phyloP scores from a whole-genome alignment of 2,797 vertebrate genomes.

The Megaceryle alcyon region DNA sequence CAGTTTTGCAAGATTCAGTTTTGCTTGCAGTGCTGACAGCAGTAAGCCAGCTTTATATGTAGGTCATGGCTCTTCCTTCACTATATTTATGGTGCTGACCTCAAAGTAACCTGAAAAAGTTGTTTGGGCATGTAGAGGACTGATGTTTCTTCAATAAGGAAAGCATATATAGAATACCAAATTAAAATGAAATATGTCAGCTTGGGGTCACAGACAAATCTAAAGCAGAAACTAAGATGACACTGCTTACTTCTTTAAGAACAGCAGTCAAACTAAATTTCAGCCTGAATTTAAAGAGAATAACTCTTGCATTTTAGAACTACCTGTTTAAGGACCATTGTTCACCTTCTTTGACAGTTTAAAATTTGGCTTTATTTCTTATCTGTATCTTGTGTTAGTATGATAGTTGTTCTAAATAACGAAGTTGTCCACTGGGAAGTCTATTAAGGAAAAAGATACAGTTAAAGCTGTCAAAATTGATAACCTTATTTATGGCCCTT shows the following conservation, averaged over 20 bases:
- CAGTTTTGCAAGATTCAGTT: neutral
- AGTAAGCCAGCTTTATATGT: neutral
- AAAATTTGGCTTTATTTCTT: neutral
- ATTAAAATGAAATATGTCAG: constrained; percentile 62
- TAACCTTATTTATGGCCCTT: neutral
- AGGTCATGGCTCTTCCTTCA: neutral
- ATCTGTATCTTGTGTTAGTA: neutral
- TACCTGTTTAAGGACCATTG: neutral
- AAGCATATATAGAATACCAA: constrained; percentile 16
- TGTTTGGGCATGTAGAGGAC: neutral
- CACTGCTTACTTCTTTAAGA: constrained; percentile 31
- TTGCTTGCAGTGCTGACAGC: neutral
- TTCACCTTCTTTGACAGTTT: neutral
- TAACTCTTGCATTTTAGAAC: neutral
- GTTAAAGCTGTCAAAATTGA: neutral
- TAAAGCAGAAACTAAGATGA: constrained; percentile 48
- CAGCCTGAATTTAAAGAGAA: constrained; percentile 7
- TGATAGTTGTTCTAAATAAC: neutral
- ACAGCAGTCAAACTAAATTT: constrained; percentile 15
- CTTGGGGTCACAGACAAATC: constrained; percentile 14
- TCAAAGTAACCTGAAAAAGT: constrained; percentile 23
- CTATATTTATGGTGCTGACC: constrained; percentile 5
- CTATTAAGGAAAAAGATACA: neutral
- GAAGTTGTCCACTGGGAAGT: neutral
- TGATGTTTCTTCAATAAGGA: constrained; percentile 45